A percentile compares a stretch with the other conserved stretches of the same genome.
These are phyloP conservation scores for Pantelozetes paolii DNA, from an alignment of 2,888 invertebrate genomes.

Conservation along the genomic window DNA sequence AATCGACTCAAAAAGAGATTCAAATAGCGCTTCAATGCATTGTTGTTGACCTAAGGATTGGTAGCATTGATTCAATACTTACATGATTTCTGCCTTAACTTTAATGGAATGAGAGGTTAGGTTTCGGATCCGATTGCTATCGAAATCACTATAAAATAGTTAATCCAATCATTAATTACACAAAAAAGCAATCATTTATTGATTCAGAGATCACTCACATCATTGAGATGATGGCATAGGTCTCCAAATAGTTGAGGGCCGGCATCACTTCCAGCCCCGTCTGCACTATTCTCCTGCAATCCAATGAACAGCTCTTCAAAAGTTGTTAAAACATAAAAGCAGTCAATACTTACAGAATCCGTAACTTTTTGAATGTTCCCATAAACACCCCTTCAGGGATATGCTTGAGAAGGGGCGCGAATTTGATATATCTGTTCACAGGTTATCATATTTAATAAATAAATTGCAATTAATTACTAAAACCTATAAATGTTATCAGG, in stretches of 20 bases:
- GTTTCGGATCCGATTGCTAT: constrained; percentile 46
- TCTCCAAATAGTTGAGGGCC: constrained; percentile 40
- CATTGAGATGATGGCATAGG: constrained; percentile 45
- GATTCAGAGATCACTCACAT: constrained; percentile 43
- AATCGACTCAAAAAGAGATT: not conserved
- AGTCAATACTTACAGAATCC: constrained; percentile 44
- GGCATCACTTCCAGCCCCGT: constrained; percentile 45
- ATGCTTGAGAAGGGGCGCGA: constrained; percentile 44
- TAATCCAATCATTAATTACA: not conserved
- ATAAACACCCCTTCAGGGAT: constrained; percentile 45
- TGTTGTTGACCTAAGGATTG: not conserved
- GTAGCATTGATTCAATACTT: constrained; percentile 38
- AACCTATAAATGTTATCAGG: not conserved
- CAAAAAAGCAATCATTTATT: not conserved
- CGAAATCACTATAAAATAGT: constrained; percentile 45
- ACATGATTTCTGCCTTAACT: constrained; percentile 47
- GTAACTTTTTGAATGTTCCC: constrained; percentile 44
- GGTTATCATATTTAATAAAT: not conserved
- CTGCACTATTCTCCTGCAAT: constrained; percentile 45
- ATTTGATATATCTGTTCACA: constrained; percentile 45
- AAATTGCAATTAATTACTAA: not conserved
- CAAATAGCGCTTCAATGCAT: not conserved
- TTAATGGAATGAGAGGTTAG: constrained; percentile 45
- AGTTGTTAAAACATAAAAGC: not conserved
- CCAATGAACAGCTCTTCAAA: constrained; percentile 32